Evolutionary conservation across 2,888 invertebrate genomes (phyloP), one percentile per base, ranked within the genome.

Genomic region (Sminthurinus aureus): DNA sequence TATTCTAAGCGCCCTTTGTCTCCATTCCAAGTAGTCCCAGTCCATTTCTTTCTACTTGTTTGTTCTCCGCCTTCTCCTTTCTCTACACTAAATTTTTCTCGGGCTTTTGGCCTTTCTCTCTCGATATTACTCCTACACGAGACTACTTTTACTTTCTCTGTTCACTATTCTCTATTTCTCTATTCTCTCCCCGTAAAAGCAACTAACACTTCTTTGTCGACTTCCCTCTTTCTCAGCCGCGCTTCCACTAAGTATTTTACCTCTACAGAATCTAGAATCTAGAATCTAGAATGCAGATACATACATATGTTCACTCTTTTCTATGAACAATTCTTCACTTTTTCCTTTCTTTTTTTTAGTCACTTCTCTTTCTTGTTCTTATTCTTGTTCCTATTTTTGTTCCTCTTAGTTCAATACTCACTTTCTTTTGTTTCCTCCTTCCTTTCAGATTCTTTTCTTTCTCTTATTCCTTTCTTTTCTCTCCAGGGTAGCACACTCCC

Each of bases 1-100:
- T 79, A 71, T 76, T n/a, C n/a, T n/a, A n/a, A n/a, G 77, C 80
- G 81, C 79, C 76, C 81, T 85, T 85, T 85, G 85, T 85, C 85
- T 85, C 81, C 78, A 81, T 85, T 83, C 81, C 85, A 79, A 83
- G 79, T 71, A 84, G 82, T 82, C 82, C 77, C 81, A 85, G 81
- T 83, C 83, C 83, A 83, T 83, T 82, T 83, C 82, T 82, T 79
- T 79, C 85, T 58, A 52, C 80, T 81, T 38, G 38, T 38, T 38
- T 38, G 1, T 38, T 81, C 80, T 80, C 73, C 80, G 73, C 80
- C 73, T 50, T 71, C 79, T 26, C 15, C 69, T 79, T 26, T 26
- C 20, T 22, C 58, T 64, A 20, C 26, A 51, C 77, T 77, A 71
- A 71, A 71, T 71, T 71, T 38, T 71, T 71, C 71, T 71, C 71